These are phyloP conservation scores for Sinocyclocheilus rhinocerous DNA, from an alignment of 2,113 vertebrate genomes.

Conservation along the genomic window DNA sequence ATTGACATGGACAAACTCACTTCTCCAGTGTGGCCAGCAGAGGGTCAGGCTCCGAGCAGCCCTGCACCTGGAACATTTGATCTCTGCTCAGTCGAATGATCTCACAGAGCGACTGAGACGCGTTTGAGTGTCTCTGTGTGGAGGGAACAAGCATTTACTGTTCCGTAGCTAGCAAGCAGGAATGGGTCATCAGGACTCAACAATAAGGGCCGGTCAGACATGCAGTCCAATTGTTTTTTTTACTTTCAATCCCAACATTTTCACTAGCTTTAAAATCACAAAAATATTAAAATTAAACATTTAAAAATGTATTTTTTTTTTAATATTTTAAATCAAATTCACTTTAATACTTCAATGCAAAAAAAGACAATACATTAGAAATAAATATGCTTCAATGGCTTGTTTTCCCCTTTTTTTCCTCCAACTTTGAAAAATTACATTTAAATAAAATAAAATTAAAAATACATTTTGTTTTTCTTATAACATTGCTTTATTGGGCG, in stretches of 20 bases:
- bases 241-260: not conserved
- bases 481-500: not conserved
- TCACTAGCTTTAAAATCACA: not conserved
- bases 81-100: conserved; percentile 98
- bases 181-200: not conserved
- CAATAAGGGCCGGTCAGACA: not conserved
- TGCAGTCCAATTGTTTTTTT: not conserved
- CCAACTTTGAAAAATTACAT: too few relatives aligned
- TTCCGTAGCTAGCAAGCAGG: not conserved
- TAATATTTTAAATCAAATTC: too few relatives aligned
- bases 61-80: conserved; percentile 98
- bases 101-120: conserved; percentile 97
- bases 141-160: conserved; percentile 36
- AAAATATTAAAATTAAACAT: not conserved
- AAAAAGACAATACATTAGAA: too few relatives aligned
- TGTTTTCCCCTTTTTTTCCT: too few relatives aligned
- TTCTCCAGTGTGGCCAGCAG: conserved; percentile 96
- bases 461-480: not conserved
- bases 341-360: too few relatives aligned
- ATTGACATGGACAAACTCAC: conserved; percentile 70
- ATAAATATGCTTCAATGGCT: too few relatives aligned
- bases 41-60: conserved; percentile 91
- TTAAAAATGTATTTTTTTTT: too few relatives aligned
- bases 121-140: conserved; percentile 94
- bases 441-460: not conserved